Conservation (phyloP, 92 coral and sea anemone genomes). For the Porites divaricata region DNA sequence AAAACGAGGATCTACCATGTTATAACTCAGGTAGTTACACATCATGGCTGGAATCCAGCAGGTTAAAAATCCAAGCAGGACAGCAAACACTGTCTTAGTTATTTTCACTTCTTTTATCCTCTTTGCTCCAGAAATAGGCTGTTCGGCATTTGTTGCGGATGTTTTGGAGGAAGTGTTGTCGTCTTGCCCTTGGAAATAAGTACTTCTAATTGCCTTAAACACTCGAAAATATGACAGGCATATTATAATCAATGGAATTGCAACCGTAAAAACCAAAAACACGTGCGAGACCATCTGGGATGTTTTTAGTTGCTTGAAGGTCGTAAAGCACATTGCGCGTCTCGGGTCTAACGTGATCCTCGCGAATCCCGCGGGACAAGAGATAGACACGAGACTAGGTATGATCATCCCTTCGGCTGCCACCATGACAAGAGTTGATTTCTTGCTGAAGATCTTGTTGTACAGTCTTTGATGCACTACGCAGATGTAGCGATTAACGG, state of each 20-base stretch:
- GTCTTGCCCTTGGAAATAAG: constrained; percentile 31
- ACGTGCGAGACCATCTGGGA: constrained; percentile 16
- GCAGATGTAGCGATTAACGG: constrained; percentile 64
- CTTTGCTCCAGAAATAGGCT: neutral
- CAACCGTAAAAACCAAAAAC: constrained; percentile 36
- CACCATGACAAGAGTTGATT: constrained; percentile 25
- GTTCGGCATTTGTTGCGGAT: neutral
- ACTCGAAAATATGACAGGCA: constrained; percentile 50
- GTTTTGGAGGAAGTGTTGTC: neutral
- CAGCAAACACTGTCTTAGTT: constrained; percentile 54
- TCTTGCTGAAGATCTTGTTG: constrained; percentile 31
- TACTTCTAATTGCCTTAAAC: neutral
- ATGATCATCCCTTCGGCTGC: constrained; percentile 12
- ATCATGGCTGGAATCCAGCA: constrained; percentile 58
- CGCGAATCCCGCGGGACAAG: constrained; percentile 42
- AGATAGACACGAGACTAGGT: constrained; percentile 12
- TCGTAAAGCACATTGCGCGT: constrained; percentile 48
- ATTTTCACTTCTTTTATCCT: constrained; percentile 41
- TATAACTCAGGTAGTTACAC: constrained; percentile 29
- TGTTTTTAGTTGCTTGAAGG: constrained; percentile 15
- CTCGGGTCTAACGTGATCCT: constrained; percentile 51
- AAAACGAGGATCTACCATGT: constrained; percentile 34
- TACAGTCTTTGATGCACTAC: constrained; percentile 43
- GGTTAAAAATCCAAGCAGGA: constrained; percentile 40
- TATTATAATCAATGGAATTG: constrained; percentile 41